Evolutionary conservation across 2,113 vertebrate species (phyloP).

Genomic region (Thamnaconus septentrionalis): DNA sequence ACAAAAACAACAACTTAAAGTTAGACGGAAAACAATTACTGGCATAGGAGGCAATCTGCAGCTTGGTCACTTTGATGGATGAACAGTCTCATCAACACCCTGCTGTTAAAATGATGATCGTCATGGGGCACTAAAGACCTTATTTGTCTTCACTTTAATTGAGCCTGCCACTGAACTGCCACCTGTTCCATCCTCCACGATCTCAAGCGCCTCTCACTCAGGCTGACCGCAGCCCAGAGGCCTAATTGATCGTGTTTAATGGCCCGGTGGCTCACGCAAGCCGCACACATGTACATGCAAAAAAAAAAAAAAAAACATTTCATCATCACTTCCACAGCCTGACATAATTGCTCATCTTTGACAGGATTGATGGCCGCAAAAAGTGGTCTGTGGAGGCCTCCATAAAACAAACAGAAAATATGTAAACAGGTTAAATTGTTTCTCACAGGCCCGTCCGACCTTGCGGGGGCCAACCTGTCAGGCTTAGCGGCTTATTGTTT

Average conservation of each 20-base stretch:
- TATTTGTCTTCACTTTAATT: conserved; percentile 24
- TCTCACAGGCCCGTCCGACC: not conserved
- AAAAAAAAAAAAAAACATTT: too few species aligned
- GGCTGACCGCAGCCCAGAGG: not conserved
- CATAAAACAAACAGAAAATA: conserved; percentile 12
- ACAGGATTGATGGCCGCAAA: not conserved
- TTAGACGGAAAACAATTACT: too few species aligned
- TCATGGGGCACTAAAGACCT: conserved; percentile 7
- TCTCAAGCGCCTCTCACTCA: conserved; percentile 8
- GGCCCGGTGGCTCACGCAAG: not conserved
- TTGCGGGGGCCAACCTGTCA: conserved; percentile 4
- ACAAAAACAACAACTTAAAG: too few species aligned
- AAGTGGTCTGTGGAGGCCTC: conserved; percentile 8
- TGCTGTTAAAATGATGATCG: not conserved
- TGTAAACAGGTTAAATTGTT: conserved; percentile 7
- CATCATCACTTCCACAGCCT: not conserved
- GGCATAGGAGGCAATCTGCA: too few species aligned
- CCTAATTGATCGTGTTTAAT: conserved; percentile 29
- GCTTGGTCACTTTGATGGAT: conserved; percentile 7
- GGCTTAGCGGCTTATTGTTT: conserved; percentile 1
- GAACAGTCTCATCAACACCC: not conserved
- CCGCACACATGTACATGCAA: too few species aligned
- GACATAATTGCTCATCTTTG: conserved; percentile 14
- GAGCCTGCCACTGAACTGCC: conserved; percentile 18
- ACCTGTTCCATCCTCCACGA: conserved; percentile 15